These are phyloP conservation scores for Eristalinus aeneus DNA, from an alignment of 2,888 invertebrate genomes.

Conservation along the genomic window DNA sequence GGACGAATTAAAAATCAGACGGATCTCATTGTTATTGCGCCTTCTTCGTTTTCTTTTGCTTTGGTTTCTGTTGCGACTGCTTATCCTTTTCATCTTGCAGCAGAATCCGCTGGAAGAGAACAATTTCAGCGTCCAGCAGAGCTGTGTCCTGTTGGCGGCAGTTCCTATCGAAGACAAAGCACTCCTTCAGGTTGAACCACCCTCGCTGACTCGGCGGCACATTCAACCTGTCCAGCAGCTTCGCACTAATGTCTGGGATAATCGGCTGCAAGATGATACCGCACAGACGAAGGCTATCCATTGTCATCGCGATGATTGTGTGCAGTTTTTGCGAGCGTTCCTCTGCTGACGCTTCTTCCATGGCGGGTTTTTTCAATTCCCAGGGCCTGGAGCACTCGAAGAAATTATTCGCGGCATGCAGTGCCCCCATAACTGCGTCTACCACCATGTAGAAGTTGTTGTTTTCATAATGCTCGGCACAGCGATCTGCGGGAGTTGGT, in stretches of 20 bases:
- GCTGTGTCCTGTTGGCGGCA: conserved; percentile 42
- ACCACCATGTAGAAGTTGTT: conserved; percentile 92
- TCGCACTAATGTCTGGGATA: conserved; percentile 87
- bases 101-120: conserved; percentile 77
- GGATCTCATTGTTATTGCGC: conserved; percentile 25
- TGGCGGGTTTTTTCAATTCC: conserved; percentile 85
- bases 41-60: conserved; percentile 54
- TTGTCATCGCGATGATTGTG: conserved; percentile 89
- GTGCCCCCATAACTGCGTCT: conserved; percentile 87
- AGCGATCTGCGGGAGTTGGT: conserved; percentile 81
- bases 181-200: conserved; percentile 81
- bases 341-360: conserved; percentile 72
- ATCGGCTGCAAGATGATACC: conserved; percentile 93
- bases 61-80: conserved; percentile 31
- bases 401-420: conserved; percentile 92
- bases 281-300: conserved; percentile 91
- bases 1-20: neutral
- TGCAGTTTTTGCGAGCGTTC: conserved; percentile 83
- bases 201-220: conserved; percentile 81
- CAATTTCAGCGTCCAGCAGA: conserved; percentile 73
- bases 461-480: conserved; percentile 86
- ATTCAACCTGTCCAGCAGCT: conserved; percentile 86
- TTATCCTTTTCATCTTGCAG: conserved; percentile 70
- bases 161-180: conserved; percentile 73
- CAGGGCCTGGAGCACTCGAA: conserved; percentile 94